Evolutionary conservation across 1,140 invertebrate species (phyloP).

Genomic region (Drosophila melanica): DNA sequence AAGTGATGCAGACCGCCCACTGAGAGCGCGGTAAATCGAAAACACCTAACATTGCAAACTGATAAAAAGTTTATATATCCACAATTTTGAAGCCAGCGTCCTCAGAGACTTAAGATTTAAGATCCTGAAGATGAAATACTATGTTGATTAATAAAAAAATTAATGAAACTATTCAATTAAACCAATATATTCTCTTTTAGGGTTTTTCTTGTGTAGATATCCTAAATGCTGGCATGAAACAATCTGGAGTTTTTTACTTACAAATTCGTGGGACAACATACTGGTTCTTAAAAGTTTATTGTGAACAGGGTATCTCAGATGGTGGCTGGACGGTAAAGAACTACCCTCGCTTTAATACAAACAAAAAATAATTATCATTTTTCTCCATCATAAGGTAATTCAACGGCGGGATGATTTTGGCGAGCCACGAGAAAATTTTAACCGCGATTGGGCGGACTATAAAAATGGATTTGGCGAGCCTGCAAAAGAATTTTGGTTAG

Average conservation of each 20-base stretch:
- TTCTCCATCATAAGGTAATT: constrained; percentile 88
- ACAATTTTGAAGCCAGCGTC: too few species aligned
- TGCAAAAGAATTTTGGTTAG: constrained; percentile 95
- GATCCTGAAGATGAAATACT: too few species aligned
- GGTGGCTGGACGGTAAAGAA: constrained; percentile 96
- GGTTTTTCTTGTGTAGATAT: constrained; percentile 94
- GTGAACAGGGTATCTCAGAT: constrained; percentile 94
- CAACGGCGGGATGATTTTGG: constrained; percentile 94
- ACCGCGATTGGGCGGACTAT: constrained; percentile 97
- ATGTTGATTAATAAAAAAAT: too few species aligned
- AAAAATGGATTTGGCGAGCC: constrained; percentile 97
- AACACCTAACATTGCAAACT: too few species aligned
- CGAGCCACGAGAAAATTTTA: constrained; percentile 95
- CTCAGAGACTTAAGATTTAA: too few species aligned
- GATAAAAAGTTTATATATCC: too few species aligned
- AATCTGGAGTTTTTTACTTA: constrained; percentile 94
- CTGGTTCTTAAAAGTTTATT: constrained; percentile 96
- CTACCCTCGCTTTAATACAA: background rate
- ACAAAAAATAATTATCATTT: constrained; percentile 33
- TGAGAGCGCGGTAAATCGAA: too few species aligned
- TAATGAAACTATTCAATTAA: background rate
- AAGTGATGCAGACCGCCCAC: too few species aligned
- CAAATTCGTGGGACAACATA: constrained; percentile 95
- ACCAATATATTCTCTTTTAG: constrained; percentile 81
- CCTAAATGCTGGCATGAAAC: constrained; percentile 91